These are phyloP conservation scores for Pseudochirops cupreus DNA, from an alignment of 2,797 vertebrate species.

Conservation along the genomic window DNA sequence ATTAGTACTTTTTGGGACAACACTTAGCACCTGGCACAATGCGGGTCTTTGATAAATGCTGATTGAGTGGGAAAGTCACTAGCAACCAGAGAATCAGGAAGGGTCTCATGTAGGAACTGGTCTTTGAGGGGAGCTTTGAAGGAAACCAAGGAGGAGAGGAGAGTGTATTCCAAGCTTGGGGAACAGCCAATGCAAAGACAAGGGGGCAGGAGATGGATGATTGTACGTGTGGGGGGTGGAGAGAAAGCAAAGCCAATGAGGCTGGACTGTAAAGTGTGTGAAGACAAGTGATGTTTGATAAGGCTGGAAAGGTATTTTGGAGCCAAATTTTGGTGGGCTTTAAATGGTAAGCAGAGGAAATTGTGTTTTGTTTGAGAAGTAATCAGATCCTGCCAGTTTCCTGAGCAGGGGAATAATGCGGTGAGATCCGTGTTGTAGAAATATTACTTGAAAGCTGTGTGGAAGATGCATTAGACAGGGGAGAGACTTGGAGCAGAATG, in stretches of 20 bases:
- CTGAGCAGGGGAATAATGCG: neutral
- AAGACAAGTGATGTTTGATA: neutral
- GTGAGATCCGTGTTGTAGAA: neutral
- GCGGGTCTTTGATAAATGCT: neutral
- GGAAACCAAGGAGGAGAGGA: neutral
- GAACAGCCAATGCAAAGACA: neutral
- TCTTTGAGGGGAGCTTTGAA: neutral
- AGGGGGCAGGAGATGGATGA: neutral
- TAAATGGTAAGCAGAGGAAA: neutral
- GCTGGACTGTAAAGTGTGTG: neutral
- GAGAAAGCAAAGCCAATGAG: neutral
- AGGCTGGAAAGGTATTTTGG: neutral
- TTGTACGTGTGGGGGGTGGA: neutral
- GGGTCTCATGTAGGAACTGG: neutral
- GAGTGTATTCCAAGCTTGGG: neutral
- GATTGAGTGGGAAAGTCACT: neutral
- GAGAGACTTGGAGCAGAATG: neutral
- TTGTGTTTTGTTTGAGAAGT: neutral
- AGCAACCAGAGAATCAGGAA: neutral
- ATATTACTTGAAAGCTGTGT: neutral
- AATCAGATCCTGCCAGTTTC: neutral
- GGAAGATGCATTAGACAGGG: neutral
- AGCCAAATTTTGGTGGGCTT: neutral
- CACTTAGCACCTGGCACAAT: neutral
- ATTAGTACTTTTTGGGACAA: neutral